These are phyloP conservation scores for Colinus virginianus DNA, from an alignment of 2,113 vertebrate genomes.

Conservation along the genomic window DNA sequence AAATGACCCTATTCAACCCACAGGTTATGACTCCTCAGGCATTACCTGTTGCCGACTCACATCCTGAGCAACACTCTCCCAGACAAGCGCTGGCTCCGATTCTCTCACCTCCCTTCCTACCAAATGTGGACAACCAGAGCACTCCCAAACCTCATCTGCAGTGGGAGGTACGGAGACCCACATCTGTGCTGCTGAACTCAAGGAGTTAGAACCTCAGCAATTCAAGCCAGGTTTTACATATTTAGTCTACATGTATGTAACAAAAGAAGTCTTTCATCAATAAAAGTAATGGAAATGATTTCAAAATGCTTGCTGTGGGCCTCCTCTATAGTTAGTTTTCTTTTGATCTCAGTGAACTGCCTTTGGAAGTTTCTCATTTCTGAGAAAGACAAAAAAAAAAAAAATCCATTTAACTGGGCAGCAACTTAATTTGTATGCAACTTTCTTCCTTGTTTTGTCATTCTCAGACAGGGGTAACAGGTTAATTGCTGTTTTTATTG, in stretches of 20 bases:
- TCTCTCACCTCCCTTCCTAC: neutral
- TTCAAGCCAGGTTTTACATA: neutral
- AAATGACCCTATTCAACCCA: neutral
- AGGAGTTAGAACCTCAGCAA: neutral
- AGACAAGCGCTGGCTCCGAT: neutral
- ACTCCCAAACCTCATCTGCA: neutral
- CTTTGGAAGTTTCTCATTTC: neutral
- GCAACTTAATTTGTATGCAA: conserved; percentile 12
- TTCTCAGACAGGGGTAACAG: conserved; percentile 30
- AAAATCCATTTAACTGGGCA: neutral
- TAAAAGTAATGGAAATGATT: neutral
- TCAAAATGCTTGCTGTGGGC: neutral
- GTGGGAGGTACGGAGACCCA: neutral
- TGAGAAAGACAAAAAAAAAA: neutral
- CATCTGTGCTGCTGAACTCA: neutral
- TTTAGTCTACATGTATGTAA: neutral
- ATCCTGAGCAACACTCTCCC: neutral
- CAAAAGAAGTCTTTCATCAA: neutral
- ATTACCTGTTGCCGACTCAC: conserved; percentile 23
- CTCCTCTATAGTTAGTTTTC: neutral
- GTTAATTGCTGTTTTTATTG: conserved; percentile 56
- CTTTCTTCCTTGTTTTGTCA: conserved; percentile 36
- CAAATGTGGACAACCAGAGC: neutral
- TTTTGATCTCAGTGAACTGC: conserved; percentile 1
- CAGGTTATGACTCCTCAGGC: neutral